These are phyloP conservation scores for Parnassius orleans DNA, from an alignment of 2,888 invertebrate species.

Conservation along the genomic window DNA sequence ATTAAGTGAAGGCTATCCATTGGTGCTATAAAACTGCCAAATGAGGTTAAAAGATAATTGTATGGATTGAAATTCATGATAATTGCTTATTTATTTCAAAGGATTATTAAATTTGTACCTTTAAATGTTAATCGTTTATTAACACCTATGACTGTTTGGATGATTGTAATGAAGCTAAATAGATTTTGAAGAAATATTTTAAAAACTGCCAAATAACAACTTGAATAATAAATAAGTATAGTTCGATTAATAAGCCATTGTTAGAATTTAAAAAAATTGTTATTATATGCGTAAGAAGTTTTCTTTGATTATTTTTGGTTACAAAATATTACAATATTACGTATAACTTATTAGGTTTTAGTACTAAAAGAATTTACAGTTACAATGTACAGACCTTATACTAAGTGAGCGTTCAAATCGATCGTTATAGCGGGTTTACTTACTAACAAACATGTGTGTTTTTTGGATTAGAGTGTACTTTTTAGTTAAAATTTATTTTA, in stretches of 20 bases:
- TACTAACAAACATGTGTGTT: conserved; percentile 9
- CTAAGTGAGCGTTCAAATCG: conserved; percentile 48
- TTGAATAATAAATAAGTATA: not conserved
- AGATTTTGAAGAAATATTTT: no score
- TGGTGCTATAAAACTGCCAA: no score
- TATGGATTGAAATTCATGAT: no score
- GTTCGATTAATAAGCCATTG: not conserved
- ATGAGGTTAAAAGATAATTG: no score
- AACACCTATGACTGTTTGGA: no score
- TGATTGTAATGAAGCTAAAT: no score
- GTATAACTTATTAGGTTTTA: conserved; percentile 33
- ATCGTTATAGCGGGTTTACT: conserved; percentile 38
- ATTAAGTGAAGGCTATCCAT: no score
- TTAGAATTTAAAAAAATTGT: conserved; percentile 42
- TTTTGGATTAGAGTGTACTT: conserved; percentile 15
- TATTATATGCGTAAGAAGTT: conserved; percentile 40
- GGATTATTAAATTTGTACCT: no score
- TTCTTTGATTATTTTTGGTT: conserved; percentile 31
- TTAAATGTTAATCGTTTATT: no score
- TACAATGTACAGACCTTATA: conserved; percentile 70
- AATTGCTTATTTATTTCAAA: no score
- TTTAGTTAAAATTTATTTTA: not conserved
- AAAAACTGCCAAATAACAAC: no score
- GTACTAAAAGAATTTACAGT: conserved; percentile 67
- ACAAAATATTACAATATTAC: conserved; percentile 22